Percentiles rank a stretch among this genome's conserved stretches.
phyloP scores from a whole-genome alignment of 2,113 vertebrate species.

The Mus pahari region DNA sequence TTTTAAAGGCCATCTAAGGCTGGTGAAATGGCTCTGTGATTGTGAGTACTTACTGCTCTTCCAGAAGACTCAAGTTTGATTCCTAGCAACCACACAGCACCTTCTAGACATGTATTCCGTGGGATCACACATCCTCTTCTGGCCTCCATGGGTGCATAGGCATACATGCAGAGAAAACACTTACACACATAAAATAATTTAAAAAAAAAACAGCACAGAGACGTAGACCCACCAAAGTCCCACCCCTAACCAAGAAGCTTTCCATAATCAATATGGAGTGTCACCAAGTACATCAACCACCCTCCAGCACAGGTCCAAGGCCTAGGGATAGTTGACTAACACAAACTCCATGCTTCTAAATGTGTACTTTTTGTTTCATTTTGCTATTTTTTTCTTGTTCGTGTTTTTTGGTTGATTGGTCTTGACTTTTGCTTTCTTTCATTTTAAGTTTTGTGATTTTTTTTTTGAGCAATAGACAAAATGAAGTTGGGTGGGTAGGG shows the following conservation, averaged over 20 bases:
- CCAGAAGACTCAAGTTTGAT: not conserved
- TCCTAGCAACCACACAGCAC: not conserved
- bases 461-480: not conserved
- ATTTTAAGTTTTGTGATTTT: not conserved
- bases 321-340: not conserved
- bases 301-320: not conserved
- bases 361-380: not conserved
- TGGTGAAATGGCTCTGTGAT: not conserved
- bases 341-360: not conserved
- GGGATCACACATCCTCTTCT: not conserved
- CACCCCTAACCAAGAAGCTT: not conserved
- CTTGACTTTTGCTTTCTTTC: not conserved
- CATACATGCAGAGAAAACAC: not conserved
- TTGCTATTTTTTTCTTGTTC: not conserved
- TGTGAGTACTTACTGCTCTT: not conserved
- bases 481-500: not conserved
- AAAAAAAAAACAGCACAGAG: not conserved
- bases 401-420: not conserved
- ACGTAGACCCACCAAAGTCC: not conserved
- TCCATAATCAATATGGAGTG: not conserved
- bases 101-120: not conserved
- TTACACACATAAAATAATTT: not conserved
- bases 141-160: not conserved
- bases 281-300: not conserved
- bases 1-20: not conserved